A percentile compares a stretch with the other conserved stretches of the same genome.
These are phyloP conservation scores for Cephalopholis sonnerati DNA, from an alignment of 2,113 vertebrate genomes.

Conservation along the genomic window DNA sequence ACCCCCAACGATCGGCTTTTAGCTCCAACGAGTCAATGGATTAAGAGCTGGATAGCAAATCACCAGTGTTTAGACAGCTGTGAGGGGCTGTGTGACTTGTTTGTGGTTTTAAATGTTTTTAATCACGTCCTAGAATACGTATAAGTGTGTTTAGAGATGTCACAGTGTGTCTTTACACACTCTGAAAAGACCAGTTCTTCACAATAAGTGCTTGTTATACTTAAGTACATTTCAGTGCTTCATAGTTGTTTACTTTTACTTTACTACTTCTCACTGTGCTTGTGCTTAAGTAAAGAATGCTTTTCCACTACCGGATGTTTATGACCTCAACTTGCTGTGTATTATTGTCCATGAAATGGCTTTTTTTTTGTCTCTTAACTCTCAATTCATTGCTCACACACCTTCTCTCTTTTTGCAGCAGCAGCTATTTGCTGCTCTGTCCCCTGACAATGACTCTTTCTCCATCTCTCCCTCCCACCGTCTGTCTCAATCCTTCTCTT, in stretches of 20 bases:
- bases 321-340: constrained; percentile 36
- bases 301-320: constrained; percentile 36
- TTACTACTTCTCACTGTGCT: constrained; percentile 8
- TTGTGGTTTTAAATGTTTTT: not conserved
- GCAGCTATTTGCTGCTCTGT: constrained; percentile 59
- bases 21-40: constrained; percentile 54
- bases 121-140: not conserved
- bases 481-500: constrained; percentile 74
- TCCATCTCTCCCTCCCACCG: constrained; percentile 48
- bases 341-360: constrained; percentile 60
- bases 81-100: not conserved
- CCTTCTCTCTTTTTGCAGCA: constrained; percentile 38
- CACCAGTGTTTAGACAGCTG: not conserved
- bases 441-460: constrained; percentile 63
- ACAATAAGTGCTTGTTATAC: not conserved
- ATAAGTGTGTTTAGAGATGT: not conserved
- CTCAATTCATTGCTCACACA: constrained; percentile 39
- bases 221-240: constrained; percentile 22
- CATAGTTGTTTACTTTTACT: constrained; percentile 30
- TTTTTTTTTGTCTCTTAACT: constrained; percentile 32
- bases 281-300: constrained; percentile 20
- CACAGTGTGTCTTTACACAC: not conserved
- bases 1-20: constrained; percentile 43
- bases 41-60: constrained; percentile 51
- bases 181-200: not conserved